Base-by-base conservation (phyloP, 1,140 invertebrate genomes). In the Calosoma granatense region DNA sequence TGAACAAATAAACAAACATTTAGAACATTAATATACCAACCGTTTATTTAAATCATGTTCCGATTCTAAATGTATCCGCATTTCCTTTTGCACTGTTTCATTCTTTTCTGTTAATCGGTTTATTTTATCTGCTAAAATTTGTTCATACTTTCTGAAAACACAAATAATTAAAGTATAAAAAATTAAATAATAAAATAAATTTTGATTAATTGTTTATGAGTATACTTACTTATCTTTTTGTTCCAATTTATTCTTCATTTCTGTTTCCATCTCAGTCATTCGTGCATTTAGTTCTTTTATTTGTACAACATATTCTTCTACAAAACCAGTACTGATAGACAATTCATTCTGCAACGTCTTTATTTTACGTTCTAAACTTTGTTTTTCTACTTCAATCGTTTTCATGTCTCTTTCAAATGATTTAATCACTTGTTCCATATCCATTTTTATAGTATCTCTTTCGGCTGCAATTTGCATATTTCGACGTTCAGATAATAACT, bases 351-450 rank as follows among this genome's bases (percentile, higher is more conserved):
- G 62, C n/a, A 70, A 52, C 47, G 63, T 59, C 43, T 57, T 61
- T 9, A 69, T 64, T 64, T 69, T 66, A 53, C 64, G 64, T 59
- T 66, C 54, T 30, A 68, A 59, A 22, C 62, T 59, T 20, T 61
- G 57, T 54, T 68, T 66, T 64, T 74, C 70, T 39, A 65, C 60
- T 58, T 71, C 67, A 55, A 63, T 63, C 20, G 62, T 64, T 63
- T 67, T 68, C 19, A 69, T 63, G 56, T 71, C 67, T 59, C 64
- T 65, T 57, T 72, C 65, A 53, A 68, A 70, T 20, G 63, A 55
- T n/a, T 62, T 60, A 1, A 65, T 61, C 63, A 72, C 67, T 59
- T 72, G 67, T 39, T 72, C 65, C 47, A 72, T 60, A 55, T 74
- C 71, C 54, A 64, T 64, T 63, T 66, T 69, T n/a, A 72, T 54